Evolutionary conservation across 2,888 invertebrate species (phyloP).

Genomic region (Falcaria lacertinaria): DNA sequence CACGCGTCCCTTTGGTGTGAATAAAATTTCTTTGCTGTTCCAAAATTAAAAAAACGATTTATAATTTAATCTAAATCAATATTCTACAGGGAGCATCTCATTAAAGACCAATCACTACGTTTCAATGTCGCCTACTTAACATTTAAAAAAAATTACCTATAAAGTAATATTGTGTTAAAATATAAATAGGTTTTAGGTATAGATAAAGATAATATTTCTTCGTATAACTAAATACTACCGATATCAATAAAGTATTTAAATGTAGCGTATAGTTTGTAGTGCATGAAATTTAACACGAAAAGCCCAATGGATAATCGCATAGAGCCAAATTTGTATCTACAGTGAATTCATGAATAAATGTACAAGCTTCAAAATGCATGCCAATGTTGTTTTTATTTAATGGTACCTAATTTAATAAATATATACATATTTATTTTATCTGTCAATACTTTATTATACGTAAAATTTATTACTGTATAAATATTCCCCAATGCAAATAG

Average conservation of each 20-base stretch:
- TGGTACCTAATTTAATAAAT: too few relatives aligned
- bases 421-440: too few relatives aligned
- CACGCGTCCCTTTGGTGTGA: too few relatives aligned
- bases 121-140: neutral
- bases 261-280: constrained; percentile 34
- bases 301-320: constrained; percentile 28
- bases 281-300: constrained; percentile 31
- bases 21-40: too few relatives aligned
- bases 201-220: too few relatives aligned
- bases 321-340: constrained; percentile 35
- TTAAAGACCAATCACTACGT: constrained; percentile 1
- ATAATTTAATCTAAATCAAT: constrained; percentile 9
- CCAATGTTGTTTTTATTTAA: constrained; percentile 19
- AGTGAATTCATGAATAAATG: constrained; percentile 42
- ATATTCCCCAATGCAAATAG: too few relatives aligned
- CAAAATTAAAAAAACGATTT: too few relatives aligned
- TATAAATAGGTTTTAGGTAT: neutral
- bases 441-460: too few relatives aligned
- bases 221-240: neutral
- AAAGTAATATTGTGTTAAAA: too few relatives aligned
- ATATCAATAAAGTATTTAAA: constrained; percentile 10
- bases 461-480: too few relatives aligned
- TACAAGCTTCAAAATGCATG: constrained; percentile 37
- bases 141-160: neutral
- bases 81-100: constrained; percentile 24